Evolutionary conservation across 2,888 invertebrate species (phyloP).

Genomic region (Caenorhabditis drosophilae): DNA sequence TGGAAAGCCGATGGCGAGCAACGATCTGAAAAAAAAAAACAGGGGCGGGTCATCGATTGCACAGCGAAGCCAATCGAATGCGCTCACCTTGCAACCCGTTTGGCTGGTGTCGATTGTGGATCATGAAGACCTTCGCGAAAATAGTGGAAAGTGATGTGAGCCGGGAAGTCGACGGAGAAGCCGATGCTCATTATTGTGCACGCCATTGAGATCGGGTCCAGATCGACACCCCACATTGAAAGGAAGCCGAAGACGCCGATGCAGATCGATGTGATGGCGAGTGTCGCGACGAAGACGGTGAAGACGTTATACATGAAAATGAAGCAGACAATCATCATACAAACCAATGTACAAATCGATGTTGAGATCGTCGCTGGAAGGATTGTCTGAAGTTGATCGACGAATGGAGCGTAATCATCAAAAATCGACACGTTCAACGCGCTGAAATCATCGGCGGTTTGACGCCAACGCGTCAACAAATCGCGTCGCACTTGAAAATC

Average conservation of each 20-base stretch:
- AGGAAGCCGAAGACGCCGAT: conserved; percentile 63
- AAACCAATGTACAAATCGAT: conserved; percentile 51
- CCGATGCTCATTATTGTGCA: conserved; percentile 61
- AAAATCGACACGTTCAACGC: conserved; percentile 59
- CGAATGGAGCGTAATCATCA: conserved; percentile 62
- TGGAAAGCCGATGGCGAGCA: conserved; percentile 63
- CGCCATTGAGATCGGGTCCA: conserved; percentile 66
- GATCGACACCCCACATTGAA: conserved; percentile 60
- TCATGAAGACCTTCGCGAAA: conserved; percentile 58
- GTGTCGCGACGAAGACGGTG: conserved; percentile 62
- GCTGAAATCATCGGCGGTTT: conserved; percentile 53
- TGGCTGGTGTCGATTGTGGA: conserved; percentile 43
- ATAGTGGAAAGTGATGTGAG: conserved; percentile 65
- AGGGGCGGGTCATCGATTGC: neutral
- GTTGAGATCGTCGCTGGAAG: conserved; percentile 54
- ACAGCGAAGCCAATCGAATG: neutral
- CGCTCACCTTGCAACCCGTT: conserved; percentile 47
- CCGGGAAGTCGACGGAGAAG: conserved; percentile 65
- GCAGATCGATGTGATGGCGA: conserved; percentile 64
- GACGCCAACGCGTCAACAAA: conserved; percentile 53
- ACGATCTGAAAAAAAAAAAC: conserved; percentile 38
- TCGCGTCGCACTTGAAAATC: conserved; percentile 42
- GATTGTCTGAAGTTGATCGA: conserved; percentile 55
- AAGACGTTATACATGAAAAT: conserved; percentile 66
- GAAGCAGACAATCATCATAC: conserved; percentile 64